These are phyloP conservation scores for Pangasianodon gigas DNA, from an alignment of 2,113 vertebrate species.

Conservation along the genomic window DNA sequence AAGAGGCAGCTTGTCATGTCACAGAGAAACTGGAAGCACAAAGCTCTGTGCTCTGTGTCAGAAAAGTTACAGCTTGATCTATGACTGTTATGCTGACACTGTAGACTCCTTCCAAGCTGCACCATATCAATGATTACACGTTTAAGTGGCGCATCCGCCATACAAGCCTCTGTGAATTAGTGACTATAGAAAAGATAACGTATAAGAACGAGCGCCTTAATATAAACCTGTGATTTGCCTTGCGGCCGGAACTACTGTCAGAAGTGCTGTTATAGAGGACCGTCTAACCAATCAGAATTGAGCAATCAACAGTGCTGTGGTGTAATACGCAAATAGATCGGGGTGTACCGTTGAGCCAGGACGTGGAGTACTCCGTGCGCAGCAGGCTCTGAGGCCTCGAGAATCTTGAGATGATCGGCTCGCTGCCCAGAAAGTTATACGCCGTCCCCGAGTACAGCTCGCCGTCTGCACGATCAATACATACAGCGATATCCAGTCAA, in stretches of 20 bases:
- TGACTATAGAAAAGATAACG: neutral
- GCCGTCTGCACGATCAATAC: slow-evolving; percentile 76
- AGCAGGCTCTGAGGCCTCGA: slow-evolving; percentile 81
- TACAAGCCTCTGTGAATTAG: neutral
- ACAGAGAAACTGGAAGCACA: no score
- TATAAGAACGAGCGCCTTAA: neutral
- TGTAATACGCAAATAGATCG: neutral
- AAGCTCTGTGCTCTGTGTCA: neutral
- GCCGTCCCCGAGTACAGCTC: slow-evolving; percentile 93
- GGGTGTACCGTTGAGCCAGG: slow-evolving; percentile 91
- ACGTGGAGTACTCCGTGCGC: slow-evolving; percentile 91
- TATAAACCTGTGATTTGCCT: neutral
- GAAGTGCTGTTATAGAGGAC: no score
- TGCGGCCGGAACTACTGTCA: neutral
- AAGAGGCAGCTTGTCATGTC: no score
- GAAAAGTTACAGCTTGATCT: no score
- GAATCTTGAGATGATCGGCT: slow-evolving; percentile 91
- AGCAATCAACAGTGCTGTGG: neutral
- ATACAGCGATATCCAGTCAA: neutral
- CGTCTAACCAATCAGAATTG: neutral
- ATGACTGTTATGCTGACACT: neutral
- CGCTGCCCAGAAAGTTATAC: slow-evolving; percentile 95
- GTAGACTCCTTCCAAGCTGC: no score
- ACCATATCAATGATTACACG: no score
- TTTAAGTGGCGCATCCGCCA: neutral